phyloP scores from a whole-genome alignment of 1,140 invertebrate species.

The Polypedilum vanderplanki region DNA sequence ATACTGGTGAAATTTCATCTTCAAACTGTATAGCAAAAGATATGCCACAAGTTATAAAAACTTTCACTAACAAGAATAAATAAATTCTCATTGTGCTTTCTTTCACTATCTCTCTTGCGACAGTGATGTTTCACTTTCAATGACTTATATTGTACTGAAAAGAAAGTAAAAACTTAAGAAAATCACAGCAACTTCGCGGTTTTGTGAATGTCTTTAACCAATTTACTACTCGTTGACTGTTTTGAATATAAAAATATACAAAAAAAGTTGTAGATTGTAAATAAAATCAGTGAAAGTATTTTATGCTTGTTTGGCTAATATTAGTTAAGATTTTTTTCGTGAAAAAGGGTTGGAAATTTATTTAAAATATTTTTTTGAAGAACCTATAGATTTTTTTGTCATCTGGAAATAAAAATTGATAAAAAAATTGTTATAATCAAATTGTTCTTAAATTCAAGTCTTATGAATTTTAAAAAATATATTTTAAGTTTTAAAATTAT shows the following conservation, averaged over 20 bases:
- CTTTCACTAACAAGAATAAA: slow-evolving; percentile 16
- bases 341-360: too few relatives aligned
- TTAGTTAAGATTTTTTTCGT: too few relatives aligned
- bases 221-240: neutral
- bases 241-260: neutral
- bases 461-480: too few relatives aligned
- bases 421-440: too few relatives aligned
- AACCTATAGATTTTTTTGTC: too few relatives aligned
- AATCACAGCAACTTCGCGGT: slow-evolving; percentile 7
- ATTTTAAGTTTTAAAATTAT: too few relatives aligned
- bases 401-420: too few relatives aligned
- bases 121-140: slow-evolving; percentile 25
- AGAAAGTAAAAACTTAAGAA: slow-evolving; percentile 5
- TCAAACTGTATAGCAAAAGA: neutral
- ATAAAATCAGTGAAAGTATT: slow-evolving; percentile 1
- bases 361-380: too few relatives aligned
- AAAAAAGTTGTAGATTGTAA: neutral
- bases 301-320: neutral
- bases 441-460: too few relatives aligned
- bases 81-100: neutral
- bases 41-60: neutral
- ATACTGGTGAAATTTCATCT: neutral
- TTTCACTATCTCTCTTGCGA: neutral
- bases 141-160: slow-evolving; percentile 8
- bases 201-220: slow-evolving; percentile 13